Percentiles rank a stretch among this genome's conserved stretches.
phyloP scores from a whole-genome alignment of 2,113 vertebrate genomes.

The Ageneiosus marmoratus region DNA sequence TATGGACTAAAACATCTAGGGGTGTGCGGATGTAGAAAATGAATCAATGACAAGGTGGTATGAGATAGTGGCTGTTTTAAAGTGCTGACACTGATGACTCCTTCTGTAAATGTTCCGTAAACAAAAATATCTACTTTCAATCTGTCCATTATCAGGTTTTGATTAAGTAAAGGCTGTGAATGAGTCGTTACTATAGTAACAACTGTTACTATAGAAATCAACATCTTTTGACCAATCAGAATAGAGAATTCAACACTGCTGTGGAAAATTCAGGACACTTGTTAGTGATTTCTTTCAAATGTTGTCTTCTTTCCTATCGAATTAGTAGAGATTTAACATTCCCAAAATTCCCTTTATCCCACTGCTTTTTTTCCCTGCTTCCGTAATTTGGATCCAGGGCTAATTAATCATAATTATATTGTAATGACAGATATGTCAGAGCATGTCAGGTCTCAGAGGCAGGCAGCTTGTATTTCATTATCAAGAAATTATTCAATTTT shows the following conservation, averaged over 20 bases:
- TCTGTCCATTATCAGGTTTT: background rate
- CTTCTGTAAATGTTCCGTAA: background rate
- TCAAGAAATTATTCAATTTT: conserved; percentile 62
- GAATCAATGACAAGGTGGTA: background rate
- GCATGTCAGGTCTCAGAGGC: conserved; percentile 55
- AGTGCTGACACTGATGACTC: background rate
- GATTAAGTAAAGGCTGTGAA: background rate
- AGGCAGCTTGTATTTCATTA: conserved; percentile 62
- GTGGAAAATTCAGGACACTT: no score
- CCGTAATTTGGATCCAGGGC: conserved; percentile 62
- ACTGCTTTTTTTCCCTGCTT: conserved; percentile 50
- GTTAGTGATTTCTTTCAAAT: background rate
- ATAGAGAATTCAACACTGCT: background rate
- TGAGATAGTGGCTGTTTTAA: background rate
- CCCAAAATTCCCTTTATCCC: conserved; percentile 48
- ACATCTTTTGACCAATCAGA: background rate
- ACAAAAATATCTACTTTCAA: background rate
- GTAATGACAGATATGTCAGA: conserved; percentile 65
- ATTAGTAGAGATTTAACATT: conserved; percentile 55
- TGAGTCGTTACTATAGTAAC: background rate
- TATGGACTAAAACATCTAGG: background rate
- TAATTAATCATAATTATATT: conserved; percentile 75
- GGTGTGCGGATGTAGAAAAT: background rate
- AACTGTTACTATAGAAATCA: background rate
- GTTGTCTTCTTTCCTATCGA: background rate